phyloP scores from a whole-genome alignment of 2,113 vertebrate genomes.

The Sinocyclocheilus rhinocerous region DNA sequence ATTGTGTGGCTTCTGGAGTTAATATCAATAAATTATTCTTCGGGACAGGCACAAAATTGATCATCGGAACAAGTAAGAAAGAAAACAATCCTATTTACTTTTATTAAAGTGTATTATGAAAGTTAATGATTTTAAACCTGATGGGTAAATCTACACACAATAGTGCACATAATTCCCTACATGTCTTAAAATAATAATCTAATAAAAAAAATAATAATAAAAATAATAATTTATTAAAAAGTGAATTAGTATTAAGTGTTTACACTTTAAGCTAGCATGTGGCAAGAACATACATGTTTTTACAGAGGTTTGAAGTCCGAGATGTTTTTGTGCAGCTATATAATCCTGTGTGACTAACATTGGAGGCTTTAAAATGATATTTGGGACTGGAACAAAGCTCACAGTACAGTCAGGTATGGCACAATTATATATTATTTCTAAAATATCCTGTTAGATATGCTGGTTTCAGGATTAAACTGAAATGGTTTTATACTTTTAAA shows the following conservation, averaged over 20 bases:
- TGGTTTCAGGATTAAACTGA: background rate
- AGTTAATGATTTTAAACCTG: background rate
- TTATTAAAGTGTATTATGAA: background rate
- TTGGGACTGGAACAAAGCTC: slow-evolving; percentile 48
- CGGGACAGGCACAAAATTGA: slow-evolving; percentile 29
- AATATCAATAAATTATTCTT: slow-evolving; percentile 33
- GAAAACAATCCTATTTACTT: background rate
- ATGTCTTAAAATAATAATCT: too few relatives aligned
- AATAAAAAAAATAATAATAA: too few relatives aligned
- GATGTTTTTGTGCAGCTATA: slow-evolving; percentile 30
- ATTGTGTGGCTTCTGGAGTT: slow-evolving; percentile 24
- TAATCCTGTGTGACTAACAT: slow-evolving; percentile 47
- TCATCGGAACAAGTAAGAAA: slow-evolving; percentile 42
- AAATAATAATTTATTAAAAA: too few relatives aligned
- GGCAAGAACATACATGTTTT: background rate
- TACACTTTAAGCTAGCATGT: background rate
- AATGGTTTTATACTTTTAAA: too few relatives aligned
- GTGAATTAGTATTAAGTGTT: too few relatives aligned
- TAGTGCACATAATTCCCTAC: too few relatives aligned
- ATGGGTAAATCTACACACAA: too few relatives aligned
- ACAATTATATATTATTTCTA: background rate
- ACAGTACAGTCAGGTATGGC: slow-evolving; percentile 44
- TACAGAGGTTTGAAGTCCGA: background rate
- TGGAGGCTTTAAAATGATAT: slow-evolving; percentile 42
- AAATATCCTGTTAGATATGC: background rate